Conservation (phyloP, 2,888 invertebrate genomes). For the Drosophila tripunctata region DNA sequence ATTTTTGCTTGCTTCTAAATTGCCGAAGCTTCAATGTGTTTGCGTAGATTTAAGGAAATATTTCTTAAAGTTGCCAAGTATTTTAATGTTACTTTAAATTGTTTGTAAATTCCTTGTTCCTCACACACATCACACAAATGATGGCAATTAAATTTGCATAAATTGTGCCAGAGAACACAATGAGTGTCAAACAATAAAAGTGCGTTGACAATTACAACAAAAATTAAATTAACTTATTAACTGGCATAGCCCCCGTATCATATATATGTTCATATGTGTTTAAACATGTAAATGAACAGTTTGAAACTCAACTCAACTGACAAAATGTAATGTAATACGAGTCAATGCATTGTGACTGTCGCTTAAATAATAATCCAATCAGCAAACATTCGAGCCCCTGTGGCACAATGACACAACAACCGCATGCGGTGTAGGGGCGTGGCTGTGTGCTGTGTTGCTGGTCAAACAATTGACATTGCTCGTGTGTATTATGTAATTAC, state of each 20-base stretch:
- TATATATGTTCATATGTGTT: too few relatives aligned
- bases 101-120: not conserved
- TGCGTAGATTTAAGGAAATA: too few relatives aligned
- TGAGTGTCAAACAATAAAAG: constrained; percentile 73
- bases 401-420: constrained; percentile 26
- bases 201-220: constrained; percentile 77
- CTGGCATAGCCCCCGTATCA: constrained; percentile 33
- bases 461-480: constrained; percentile 59
- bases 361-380: constrained; percentile 80
- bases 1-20: constrained; percentile 32
- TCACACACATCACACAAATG: constrained; percentile 40
- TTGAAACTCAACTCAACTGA: constrained; percentile 35
- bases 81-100: not conserved
- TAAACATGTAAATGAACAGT: constrained; percentile 52
- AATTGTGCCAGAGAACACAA: constrained; percentile 53
- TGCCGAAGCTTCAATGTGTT: not conserved
- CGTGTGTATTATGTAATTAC: constrained; percentile 61
- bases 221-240: constrained; percentile 81
- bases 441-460: constrained; percentile 15
- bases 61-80: too few relatives aligned
- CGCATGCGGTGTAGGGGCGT: not conserved
- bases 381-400: constrained; percentile 63
- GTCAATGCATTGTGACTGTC: constrained; percentile 53
- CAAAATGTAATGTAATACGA: constrained; percentile 75
- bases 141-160: constrained; percentile 76